Base-by-base conservation (phyloP, 2,888 invertebrate genomes). In the Drosophila antonietae region DNA sequence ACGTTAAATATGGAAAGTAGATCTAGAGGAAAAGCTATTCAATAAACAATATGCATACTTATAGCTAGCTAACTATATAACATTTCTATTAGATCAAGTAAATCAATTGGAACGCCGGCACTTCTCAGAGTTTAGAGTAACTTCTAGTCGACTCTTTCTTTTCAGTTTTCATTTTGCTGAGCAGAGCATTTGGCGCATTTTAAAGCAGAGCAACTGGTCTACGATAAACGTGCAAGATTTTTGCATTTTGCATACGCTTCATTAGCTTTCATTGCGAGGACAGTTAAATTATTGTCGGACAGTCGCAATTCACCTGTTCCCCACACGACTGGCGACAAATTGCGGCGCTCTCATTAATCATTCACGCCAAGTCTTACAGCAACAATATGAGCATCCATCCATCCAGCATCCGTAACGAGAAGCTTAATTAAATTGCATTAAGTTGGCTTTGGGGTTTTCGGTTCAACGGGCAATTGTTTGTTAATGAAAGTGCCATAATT, bases 401-500 rank as follows among this genome's bases (percentile, higher is more conserved):
- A 46, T 12, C 56, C n/a, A n/a, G 43, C n/a, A 52, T 39, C 46
- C 39, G 56, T 65, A 60, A 60, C 51, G 74, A 10, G 15, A 52
- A 64, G 66, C 80, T 75, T 85, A 85, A 85, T 85, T 82, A 83
- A 74, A 80, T 71, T 68, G 68, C 68, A 76, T 80, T 76, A 70
- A 73, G 70, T 68, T 58, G 46, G 51, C 70, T 75, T 60, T 68
- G 39, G 67, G 63, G 43, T 49, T 70, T 49, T 33, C 37, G 60
- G 58, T 39, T 44, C 55, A 39, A 18, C 35, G 37, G 31, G 52
- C 67, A 67, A 73, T 62, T 73, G 79, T 81, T 81, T 81, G 79
- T 75, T 84, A 81, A 81, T 83, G 58, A 81, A 81, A 81, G 41
- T 67, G 73, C 57, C 69, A 81, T 81, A 65, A 83, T 81, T 83